Evolutionary conservation across 2,888 invertebrate genomes (phyloP).

Genomic region (Incurvaria masculella): DNA sequence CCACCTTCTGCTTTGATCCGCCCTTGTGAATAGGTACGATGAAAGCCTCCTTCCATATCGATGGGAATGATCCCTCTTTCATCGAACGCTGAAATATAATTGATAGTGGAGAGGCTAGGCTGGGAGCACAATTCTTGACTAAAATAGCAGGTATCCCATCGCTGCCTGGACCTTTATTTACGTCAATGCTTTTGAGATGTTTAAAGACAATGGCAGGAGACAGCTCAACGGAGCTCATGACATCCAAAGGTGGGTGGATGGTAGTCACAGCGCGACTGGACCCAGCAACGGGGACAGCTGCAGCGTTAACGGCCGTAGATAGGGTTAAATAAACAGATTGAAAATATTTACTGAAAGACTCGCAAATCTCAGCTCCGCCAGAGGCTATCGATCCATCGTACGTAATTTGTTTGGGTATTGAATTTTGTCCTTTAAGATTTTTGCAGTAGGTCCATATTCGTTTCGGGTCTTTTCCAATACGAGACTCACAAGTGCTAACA

Average conservation of each 20-base stretch:
- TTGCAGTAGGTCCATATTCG: not conserved
- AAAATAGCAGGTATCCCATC: not conserved
- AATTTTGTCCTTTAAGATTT: not conserved
- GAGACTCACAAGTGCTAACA: not conserved
- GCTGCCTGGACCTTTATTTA: not conserved
- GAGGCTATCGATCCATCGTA: not conserved
- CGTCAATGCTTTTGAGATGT: not conserved
- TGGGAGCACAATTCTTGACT: not conserved
- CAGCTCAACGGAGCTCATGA: not conserved
- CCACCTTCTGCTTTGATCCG: not conserved
- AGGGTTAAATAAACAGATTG: not conserved
- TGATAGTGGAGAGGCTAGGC: not conserved
- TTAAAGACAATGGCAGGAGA: not conserved
- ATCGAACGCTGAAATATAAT: not conserved
- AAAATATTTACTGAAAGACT: not conserved
- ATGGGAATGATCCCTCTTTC: constrained; percentile 2
- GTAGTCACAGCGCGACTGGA: too few species aligned
- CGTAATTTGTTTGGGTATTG: not conserved
- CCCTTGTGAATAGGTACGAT: constrained; percentile 8
- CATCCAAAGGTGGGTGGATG: not conserved
- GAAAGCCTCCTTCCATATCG: constrained; percentile 5
- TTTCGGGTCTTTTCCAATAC: not conserved
- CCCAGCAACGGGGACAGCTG: not conserved
- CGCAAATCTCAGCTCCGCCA: not conserved
- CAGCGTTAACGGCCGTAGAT: not conserved